Evolutionary conservation across 1,140 invertebrate genomes (phyloP).

Genomic region (Bombus consobrinus): DNA sequence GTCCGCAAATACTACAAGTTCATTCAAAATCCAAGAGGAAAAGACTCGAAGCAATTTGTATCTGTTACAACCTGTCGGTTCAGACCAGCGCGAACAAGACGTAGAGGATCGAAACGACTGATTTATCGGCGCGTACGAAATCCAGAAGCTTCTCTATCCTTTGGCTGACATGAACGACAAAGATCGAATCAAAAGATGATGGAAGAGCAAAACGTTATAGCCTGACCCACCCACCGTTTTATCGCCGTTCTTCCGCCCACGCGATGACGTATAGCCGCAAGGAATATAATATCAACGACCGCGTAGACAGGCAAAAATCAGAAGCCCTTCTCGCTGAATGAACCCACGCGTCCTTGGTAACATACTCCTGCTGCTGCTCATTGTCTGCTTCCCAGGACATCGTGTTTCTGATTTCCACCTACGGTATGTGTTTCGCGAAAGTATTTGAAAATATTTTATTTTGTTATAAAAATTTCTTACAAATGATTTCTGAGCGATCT

Average conservation of each 20-base stretch:
- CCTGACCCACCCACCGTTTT: constrained; percentile 33
- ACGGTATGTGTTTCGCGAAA: too few relatives aligned
- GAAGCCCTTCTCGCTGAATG: constrained; percentile 55
- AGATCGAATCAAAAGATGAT: neutral
- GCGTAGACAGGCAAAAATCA: constrained; percentile 40
- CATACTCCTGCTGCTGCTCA: neutral
- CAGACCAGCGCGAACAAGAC: neutral
- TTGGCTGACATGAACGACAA: neutral
- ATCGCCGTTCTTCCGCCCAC: constrained; percentile 38
- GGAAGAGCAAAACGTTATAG: neutral
- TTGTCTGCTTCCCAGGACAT: neutral
- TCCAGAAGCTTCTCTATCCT: neutral
- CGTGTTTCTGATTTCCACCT: neutral
- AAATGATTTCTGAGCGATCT: too few relatives aligned
- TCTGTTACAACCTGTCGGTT: neutral
- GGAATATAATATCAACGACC: constrained; percentile 29
- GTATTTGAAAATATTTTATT: too few relatives aligned
- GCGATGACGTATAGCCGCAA: neutral
- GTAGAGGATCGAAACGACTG: neutral
- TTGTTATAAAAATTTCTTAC: too few relatives aligned
- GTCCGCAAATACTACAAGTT: neutral
- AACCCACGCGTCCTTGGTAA: constrained; percentile 62
- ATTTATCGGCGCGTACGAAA: neutral
- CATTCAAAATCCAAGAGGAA: neutral
- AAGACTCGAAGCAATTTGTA: neutral